Evolutionary conservation across 2,113 vertebrate genomes (phyloP).

Genomic region (Crotalus tigris): DNA sequence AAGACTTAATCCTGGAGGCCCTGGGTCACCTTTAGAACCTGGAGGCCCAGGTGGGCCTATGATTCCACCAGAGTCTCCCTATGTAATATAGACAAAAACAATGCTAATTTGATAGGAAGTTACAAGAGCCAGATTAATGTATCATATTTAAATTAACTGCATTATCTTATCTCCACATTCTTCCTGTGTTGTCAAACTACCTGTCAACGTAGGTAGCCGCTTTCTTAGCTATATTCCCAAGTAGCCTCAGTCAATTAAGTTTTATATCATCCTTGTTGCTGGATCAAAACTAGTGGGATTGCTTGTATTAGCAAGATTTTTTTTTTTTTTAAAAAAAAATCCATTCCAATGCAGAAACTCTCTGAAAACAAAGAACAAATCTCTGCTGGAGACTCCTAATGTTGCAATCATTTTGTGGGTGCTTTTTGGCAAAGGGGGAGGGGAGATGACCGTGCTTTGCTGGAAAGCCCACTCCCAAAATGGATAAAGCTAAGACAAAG

Average conservation of each 20-base stretch:
- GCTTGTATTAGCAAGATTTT: neutral
- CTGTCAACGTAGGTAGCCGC: neutral
- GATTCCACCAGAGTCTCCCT: slow-evolving; percentile 85
- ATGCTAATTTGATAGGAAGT: neutral
- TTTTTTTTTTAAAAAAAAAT: neutral
- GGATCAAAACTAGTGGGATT: neutral
- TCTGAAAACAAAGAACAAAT: neutral
- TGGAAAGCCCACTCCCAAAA: neutral
- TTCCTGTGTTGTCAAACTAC: neutral
- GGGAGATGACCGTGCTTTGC: neutral
- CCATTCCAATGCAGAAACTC: neutral
- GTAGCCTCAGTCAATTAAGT: neutral
- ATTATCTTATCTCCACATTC: neutral
- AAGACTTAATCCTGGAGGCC: slow-evolving; percentile 75
- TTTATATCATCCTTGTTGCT: neutral
- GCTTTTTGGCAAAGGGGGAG: neutral
- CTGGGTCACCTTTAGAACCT: slow-evolving; percentile 91
- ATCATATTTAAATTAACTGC: neutral
- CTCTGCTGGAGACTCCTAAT: neutral
- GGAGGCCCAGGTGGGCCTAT: slow-evolving; percentile 79
- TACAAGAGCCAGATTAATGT: neutral
- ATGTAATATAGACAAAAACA: slow-evolving; percentile 32
- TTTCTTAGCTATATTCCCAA: neutral
- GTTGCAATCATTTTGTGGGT: neutral
- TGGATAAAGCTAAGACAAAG: neutral